Conservation (phyloP, 2,113 vertebrate species). For the Myrmophylax atrothorax region DNA sequence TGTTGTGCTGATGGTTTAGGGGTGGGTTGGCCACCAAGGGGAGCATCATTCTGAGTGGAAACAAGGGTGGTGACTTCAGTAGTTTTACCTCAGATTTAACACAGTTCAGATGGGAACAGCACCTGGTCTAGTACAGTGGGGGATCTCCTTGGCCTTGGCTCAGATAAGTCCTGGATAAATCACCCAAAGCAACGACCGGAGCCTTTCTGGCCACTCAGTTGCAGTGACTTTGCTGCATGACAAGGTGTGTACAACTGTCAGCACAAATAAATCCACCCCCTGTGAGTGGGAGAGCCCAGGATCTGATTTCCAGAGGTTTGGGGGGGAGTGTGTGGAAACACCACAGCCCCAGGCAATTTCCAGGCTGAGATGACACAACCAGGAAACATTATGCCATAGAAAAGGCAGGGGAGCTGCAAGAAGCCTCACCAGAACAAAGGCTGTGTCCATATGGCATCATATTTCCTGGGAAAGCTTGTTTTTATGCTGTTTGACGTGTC, state of each 20-base stretch:
- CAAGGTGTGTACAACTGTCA: conserved; percentile 25
- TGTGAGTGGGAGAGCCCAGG: neutral
- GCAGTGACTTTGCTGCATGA: neutral
- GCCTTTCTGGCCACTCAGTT: neutral
- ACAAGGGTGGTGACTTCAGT: neutral
- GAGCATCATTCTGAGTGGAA: neutral
- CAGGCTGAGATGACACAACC: neutral
- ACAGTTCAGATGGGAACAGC: neutral
- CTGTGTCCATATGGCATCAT: neutral
- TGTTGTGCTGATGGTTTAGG: neutral
- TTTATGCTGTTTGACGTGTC: neutral
- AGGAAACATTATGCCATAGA: neutral
- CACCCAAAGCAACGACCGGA: neutral
- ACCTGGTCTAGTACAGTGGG: neutral
- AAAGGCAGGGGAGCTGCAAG: neutral
- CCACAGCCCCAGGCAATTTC: neutral
- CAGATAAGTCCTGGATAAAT: neutral
- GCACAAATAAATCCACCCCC: neutral
- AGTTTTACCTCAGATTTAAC: neutral
- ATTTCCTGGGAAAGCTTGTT: conserved; percentile 13
- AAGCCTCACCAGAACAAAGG: conserved; percentile 23
- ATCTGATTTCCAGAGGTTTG: neutral
- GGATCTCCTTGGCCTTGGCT: conserved; percentile 29
- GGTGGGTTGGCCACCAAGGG: neutral
- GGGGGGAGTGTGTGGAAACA: neutral